These are phyloP conservation scores for Chrysochloris asiatica DNA, from an alignment of 2,113 vertebrate species.

Conservation along the genomic window DNA sequence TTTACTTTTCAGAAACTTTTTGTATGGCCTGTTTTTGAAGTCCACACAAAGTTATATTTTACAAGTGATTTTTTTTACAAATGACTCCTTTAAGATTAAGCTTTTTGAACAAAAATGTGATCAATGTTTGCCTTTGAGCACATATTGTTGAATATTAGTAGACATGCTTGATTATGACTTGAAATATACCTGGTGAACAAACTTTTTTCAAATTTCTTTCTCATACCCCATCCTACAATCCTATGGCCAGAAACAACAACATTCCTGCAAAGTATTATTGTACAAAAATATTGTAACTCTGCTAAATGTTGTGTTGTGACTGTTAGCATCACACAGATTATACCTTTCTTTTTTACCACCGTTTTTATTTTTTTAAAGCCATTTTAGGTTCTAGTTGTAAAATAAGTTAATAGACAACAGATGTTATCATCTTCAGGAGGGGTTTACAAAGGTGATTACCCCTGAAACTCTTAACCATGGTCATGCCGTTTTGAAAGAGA, in stretches of 20 bases:
- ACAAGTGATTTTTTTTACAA: conserved; percentile 87
- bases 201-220: conserved; percentile 54
- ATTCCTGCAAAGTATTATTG: conserved; percentile 71
- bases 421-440: background rate
- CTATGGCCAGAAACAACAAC: conserved; percentile 60
- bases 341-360: conserved; percentile 38
- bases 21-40: conserved; percentile 87
- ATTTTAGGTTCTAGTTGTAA: background rate
- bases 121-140: conserved; percentile 85
- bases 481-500: background rate
- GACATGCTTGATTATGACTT: conserved; percentile 78
- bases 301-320: conserved; percentile 51
- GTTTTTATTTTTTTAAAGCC: conserved; percentile 21
- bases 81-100: conserved; percentile 77
- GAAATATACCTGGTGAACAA: conserved; percentile 77
- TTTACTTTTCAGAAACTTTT: conserved; percentile 91
- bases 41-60: conserved; percentile 93
- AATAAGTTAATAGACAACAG: background rate
- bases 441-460: conserved; percentile 35
- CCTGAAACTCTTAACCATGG: background rate
- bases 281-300: conserved; percentile 60
- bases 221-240: conserved; percentile 63
- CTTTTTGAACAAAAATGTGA: conserved; percentile 85
- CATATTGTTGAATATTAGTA: conserved; percentile 72
- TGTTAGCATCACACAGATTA: conserved; percentile 68